Base-by-base conservation (phyloP, 2,113 vertebrate genomes). In the Osmerus mordax region DNA sequence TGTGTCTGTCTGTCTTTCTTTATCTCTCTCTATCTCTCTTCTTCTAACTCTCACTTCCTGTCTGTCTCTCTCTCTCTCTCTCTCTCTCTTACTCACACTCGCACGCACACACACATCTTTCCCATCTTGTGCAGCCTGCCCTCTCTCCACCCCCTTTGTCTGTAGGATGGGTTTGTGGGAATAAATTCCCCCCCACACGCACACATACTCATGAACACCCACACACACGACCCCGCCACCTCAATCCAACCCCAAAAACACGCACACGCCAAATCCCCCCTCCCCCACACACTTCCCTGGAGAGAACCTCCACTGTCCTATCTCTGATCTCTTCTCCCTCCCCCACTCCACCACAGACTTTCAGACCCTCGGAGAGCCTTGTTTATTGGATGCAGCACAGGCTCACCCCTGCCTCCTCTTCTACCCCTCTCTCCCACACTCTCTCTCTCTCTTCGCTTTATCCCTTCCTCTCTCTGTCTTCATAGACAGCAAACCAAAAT, bases 21-120 rank as follows among this genome's bases (percentile, higher is more conserved):
- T 79, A 69, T 63, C 53, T 2, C 6, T 54, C 72, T 84, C 64
- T 86, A 78, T 81, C 78, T 68, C 78, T 69, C 71, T 76, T 1
- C 63, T 62, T 66, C 51, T 65, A 63, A 41, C 63, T 18, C 16
- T n/a, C 11, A 13, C 18, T 25, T n/a, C 32, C 15, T 21, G 1
- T 25, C 5, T 21, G 23, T 8, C 19, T 21, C 11, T 9, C 21
- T 11, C 3, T n/a, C n/a, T n/a, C n/a, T 36, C 32, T 36, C 32
- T 67, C 51, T 47, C 41, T 51, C 65, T 15, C 13, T 2, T 21
- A 66, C 59, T 14, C 63, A n/a, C 63, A 18, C 29, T 18, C 16
- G 2, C 63, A 32, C 62, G 2, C 62, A 36, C 63, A n/a, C 63
- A 21, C 21, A n/a, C 65, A 12, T 28, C 16, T n/a, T 18, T 63